Percentiles rank a stretch among this genome's conserved stretches.
Evolutionary conservation across 2,888 invertebrate species (phyloP).

Genomic region (Pyrrhosoma nymphula): DNA sequence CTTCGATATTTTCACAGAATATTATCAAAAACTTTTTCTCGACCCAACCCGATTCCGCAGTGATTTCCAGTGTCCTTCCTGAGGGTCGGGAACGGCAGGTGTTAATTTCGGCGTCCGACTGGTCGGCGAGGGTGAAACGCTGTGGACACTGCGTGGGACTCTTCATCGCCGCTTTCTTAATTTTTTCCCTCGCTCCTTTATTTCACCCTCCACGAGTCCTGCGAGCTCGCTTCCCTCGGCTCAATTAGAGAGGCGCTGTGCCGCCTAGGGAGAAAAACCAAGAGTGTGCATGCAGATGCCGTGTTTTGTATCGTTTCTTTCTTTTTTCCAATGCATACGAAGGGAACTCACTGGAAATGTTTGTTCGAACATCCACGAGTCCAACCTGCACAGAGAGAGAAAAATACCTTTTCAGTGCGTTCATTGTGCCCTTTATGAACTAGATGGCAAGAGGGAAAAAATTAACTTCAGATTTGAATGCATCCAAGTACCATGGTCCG

Average conservation of each 20-base stretch:
- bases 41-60: no score
- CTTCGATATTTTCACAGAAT: no score
- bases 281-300: neutral
- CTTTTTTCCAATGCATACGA: neutral
- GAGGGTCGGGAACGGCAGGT: neutral
- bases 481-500: neutral
- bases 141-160: neutral
- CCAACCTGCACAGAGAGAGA: neutral
- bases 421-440: neutral
- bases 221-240: neutral
- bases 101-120: neutral
- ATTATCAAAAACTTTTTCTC: no score
- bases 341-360: neutral
- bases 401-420: neutral
- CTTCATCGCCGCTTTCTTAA: neutral
- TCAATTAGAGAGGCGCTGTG: neutral
- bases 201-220: neutral
- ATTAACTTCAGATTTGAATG: neutral
- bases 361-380: neutral
- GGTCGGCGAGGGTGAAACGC: neutral
- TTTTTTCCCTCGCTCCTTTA: neutral
- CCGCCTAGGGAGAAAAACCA: neutral
- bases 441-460: neutral
- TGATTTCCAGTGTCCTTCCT: neutral
- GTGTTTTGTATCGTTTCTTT: neutral